phyloP scores from a whole-genome alignment of 2,113 vertebrate genomes.

The Uria aalge region DNA sequence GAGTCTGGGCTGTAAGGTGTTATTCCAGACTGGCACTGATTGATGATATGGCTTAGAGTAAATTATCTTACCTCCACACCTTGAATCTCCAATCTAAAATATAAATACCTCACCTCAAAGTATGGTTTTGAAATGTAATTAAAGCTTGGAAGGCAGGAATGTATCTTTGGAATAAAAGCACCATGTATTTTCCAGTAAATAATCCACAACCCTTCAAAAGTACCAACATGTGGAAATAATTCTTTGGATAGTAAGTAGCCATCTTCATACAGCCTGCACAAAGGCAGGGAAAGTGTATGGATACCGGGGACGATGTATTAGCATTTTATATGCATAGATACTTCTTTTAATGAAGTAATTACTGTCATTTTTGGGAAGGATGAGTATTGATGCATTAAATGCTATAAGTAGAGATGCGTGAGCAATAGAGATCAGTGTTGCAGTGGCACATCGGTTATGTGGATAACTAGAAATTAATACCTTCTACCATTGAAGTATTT shows the following conservation, averaged over 20 bases:
- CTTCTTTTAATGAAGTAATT: not conserved
- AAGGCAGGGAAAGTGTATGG: not conserved
- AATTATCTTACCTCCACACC: constrained; percentile 12
- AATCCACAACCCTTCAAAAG: not conserved
- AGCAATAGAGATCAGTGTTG: not conserved
- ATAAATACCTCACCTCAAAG: constrained; percentile 4
- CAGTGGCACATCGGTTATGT: not conserved
- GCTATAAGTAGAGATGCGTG: not conserved
- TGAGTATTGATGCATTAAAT: not conserved
- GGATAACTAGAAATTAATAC: not conserved
- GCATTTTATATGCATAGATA: not conserved
- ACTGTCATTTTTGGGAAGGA: not conserved
- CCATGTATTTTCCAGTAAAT: not conserved
- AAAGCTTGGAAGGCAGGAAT: not conserved
- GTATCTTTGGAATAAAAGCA: not conserved
- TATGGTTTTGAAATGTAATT: not conserved
- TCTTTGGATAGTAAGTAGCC: not conserved
- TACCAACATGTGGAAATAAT: not conserved
- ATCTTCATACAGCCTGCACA: not conserved
- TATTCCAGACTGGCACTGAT: not conserved
- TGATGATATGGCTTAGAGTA: not conserved
- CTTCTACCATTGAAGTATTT: not conserved
- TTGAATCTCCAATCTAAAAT: constrained; percentile 30
- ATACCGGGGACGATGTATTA: not conserved
- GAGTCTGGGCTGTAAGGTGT: not conserved